Evolutionary conservation across 2,888 invertebrate genomes (phyloP).

Genomic region (Odontothrips loti): DNA sequence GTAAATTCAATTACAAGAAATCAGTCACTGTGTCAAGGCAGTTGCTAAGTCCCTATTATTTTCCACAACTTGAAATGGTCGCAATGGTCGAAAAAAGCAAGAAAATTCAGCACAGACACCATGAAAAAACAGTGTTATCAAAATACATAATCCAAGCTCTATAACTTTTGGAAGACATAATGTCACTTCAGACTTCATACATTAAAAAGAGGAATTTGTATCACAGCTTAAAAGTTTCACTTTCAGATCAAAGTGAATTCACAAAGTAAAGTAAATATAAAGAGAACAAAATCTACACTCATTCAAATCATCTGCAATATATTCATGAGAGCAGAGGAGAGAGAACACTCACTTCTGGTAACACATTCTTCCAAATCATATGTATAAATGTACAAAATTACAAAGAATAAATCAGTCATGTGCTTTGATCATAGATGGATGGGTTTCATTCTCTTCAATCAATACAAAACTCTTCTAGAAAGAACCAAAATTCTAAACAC

Average conservation of each 20-base stretch:
- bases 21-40: neutral
- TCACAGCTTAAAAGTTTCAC: neutral
- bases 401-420: conserved; percentile 9
- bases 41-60: too few relatives aligned
- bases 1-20: neutral
- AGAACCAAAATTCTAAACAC: neutral
- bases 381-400: conserved; percentile 18
- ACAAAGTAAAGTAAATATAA: neutral
- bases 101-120: neutral
- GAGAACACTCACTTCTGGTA: neutral
- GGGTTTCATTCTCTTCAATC: neutral
- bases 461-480: neutral
- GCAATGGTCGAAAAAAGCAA: neutral
- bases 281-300: neutral
- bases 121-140: neutral
- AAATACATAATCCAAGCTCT: neutral
- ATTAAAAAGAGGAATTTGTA: conserved; percentile 21
- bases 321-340: neutral
- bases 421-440: conserved; percentile 5
- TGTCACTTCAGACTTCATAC: neutral
- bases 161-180: neutral
- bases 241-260: neutral
- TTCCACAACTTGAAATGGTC: neutral
- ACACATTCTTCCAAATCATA: neutral
- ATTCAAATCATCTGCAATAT: neutral